phyloP scores from a whole-genome alignment of 2,888 invertebrate species.

The Polietes domitor region DNA sequence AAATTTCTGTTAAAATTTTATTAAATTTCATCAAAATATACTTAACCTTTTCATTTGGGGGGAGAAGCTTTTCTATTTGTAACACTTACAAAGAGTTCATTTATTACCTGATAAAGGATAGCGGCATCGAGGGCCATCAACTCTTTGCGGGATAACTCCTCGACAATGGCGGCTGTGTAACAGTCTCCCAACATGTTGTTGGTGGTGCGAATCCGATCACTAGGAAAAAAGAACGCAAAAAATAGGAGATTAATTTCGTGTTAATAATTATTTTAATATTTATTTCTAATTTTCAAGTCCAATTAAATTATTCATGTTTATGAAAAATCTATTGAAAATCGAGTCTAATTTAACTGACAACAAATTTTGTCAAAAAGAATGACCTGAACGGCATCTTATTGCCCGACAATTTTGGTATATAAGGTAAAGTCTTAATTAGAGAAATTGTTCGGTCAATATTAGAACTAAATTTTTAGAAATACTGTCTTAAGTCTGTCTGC shows the following conservation, averaged over 20 bases:
- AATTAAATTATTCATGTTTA: no score
- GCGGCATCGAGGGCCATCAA: constrained; percentile 89
- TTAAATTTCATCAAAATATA: constrained; percentile 50
- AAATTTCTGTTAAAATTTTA: constrained; percentile 58
- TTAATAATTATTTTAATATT: no score
- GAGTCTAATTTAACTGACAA: no score
- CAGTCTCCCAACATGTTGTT: constrained; percentile 95
- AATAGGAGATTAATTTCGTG: neutral
- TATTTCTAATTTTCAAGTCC: no score
- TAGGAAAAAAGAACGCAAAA: constrained; percentile 76
- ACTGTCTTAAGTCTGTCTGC: no score
- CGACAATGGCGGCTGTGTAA: constrained; percentile 92
- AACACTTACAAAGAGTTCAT: constrained; percentile 24
- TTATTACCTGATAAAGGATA: constrained; percentile 82
- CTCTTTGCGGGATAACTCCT: constrained; percentile 91
- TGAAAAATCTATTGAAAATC: no score
- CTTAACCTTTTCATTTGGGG: constrained; percentile 42
- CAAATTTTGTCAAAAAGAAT: no score
- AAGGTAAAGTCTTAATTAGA: no score
- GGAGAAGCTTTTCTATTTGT: constrained; percentile 7
- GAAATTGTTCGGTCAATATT: no score
- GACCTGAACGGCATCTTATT: no score
- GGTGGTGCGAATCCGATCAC: constrained; percentile 92
- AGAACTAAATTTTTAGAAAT: no score
- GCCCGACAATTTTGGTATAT: no score